phyloP scores from a whole-genome alignment of 2,888 invertebrate species.

The Stratiomys singularior region DNA sequence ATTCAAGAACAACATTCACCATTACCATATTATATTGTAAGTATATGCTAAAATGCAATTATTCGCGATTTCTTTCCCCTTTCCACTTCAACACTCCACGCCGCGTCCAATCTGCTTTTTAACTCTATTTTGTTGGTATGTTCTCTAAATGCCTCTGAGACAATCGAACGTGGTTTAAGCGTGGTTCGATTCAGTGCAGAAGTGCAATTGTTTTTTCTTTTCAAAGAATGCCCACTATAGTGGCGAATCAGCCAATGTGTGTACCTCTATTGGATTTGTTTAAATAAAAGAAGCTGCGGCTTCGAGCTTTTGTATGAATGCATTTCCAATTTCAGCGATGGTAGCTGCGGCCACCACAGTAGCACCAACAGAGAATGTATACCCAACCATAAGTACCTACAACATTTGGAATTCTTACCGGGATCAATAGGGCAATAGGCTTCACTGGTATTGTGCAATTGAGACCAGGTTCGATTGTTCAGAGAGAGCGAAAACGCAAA shows the following conservation, averaged over 20 bases:
- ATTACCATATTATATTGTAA: background rate
- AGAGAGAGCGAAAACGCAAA: background rate
- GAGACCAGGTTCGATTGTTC: background rate
- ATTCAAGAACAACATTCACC: background rate
- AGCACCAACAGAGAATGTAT: background rate
- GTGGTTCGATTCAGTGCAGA: too few species aligned
- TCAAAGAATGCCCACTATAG: background rate
- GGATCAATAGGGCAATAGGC: slow-evolving; percentile 27
- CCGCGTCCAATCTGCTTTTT: background rate
- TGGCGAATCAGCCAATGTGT: background rate
- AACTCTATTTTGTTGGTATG: background rate
- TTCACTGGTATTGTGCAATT: slow-evolving; percentile 10
- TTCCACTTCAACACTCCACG: background rate
- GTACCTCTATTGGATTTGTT: background rate
- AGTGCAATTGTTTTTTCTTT: slow-evolving; percentile 5
- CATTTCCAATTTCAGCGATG: background rate
- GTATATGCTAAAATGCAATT: slow-evolving; percentile 28
- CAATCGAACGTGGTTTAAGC: slow-evolving; percentile 21
- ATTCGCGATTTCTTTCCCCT: slow-evolving; percentile 20
- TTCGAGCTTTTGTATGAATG: slow-evolving; percentile 3
- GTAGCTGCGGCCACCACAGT: background rate
- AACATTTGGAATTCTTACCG: slow-evolving; percentile 20
- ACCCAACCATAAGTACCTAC: slow-evolving; percentile 4
- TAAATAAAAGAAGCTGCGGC: background rate
- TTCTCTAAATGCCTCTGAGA: slow-evolving; percentile 5